Evolutionary conservation across 2,888 invertebrate genomes (phyloP).

Genomic region (Steinernema carpocapsae): DNA sequence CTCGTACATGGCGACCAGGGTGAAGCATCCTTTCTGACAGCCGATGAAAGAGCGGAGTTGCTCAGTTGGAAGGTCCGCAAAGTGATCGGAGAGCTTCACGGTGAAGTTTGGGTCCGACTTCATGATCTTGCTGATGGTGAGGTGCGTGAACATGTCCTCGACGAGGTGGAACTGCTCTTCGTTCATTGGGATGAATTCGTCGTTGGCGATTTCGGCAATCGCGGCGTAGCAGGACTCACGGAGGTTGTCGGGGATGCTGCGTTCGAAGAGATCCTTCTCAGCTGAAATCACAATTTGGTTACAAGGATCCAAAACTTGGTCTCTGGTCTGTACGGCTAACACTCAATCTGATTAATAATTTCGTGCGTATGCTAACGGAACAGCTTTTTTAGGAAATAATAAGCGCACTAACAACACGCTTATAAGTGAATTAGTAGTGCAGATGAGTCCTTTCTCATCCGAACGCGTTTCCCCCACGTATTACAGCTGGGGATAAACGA

Average conservation of each 20-base stretch:
- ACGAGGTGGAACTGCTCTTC: constrained; percentile 45
- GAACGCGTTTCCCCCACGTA: not conserved
- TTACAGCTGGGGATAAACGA: not conserved
- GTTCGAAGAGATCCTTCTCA: constrained; percentile 52
- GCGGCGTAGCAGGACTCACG: constrained; percentile 57
- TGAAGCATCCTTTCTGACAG: constrained; percentile 65
- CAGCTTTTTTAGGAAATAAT: too few species aligned
- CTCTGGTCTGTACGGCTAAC: too few species aligned
- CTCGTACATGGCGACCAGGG: constrained; percentile 58
- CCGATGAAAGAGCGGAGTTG: constrained; percentile 58
- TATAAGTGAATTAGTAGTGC: too few species aligned
- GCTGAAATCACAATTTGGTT: constrained; percentile 46
- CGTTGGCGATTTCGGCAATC: constrained; percentile 61
- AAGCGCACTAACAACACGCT: too few species aligned
- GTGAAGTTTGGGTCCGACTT: constrained; percentile 42
- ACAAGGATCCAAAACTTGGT: not conserved
- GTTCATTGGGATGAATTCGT: too few species aligned
- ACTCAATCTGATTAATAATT: too few species aligned
- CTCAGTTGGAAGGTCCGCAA: constrained; percentile 51
- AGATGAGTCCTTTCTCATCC: not conserved
- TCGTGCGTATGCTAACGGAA: too few species aligned
- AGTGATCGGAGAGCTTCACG: constrained; percentile 51
- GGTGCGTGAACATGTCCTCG: constrained; percentile 46
- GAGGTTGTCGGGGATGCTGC: constrained; percentile 51
- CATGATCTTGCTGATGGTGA: constrained; percentile 46